Evolutionary conservation across 53 echinoderm and acorn worm genomes (phyloP).

Genomic region (Zoroaster sp.): DNA sequence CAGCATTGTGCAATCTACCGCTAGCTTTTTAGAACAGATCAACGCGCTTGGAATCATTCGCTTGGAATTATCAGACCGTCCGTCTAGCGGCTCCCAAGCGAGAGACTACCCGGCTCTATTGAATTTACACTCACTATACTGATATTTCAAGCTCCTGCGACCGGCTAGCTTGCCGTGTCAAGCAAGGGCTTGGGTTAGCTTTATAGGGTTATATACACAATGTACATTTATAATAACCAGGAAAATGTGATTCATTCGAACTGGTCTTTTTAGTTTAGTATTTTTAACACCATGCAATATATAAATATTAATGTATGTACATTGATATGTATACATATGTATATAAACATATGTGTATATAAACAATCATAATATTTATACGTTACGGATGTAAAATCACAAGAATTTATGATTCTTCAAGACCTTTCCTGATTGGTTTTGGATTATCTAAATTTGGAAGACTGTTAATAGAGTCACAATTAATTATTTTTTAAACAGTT

Average conservation of each 20-base stretch:
- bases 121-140: constrained; percentile 20
- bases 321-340: constrained; percentile 47
- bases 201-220: not conserved
- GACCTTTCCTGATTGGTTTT: not conserved
- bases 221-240: not conserved
- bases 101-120: constrained; percentile 20
- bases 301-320: constrained; percentile 48
- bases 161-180: constrained; percentile 25
- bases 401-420: not conserved
- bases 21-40: constrained; percentile 21
- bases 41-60: constrained; percentile 18
- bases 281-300: constrained; percentile 1
- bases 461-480: no score
- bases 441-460: no score
- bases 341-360: constrained; percentile 59
- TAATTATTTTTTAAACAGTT: no score
- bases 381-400: constrained; percentile 9
- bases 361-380: constrained; percentile 46
- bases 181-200: not conserved
- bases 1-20: constrained; percentile 26
- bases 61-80: not conserved
- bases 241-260: not conserved
- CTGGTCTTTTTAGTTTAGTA: not conserved
- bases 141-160: constrained; percentile 20
- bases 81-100: not conserved